These are phyloP conservation scores for Lepidurus couesii DNA, from an alignment of 1,140 invertebrate species.

Conservation along the genomic window DNA sequence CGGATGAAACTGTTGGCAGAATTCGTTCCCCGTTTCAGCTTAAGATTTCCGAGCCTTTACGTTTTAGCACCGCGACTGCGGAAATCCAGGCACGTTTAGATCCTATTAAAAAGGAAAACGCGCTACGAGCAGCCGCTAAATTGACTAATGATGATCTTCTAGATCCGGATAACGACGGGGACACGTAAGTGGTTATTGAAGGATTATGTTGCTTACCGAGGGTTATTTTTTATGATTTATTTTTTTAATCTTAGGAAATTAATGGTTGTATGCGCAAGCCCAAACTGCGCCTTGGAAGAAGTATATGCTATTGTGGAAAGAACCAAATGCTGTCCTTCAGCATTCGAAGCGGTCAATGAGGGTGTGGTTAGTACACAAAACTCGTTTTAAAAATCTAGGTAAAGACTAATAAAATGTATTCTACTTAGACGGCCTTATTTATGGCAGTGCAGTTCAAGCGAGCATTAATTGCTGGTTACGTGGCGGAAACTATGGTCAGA, in stretches of 20 bases:
- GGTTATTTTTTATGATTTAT: not conserved
- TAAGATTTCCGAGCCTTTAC: not conserved
- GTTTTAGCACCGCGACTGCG: not conserved
- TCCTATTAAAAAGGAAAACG: slow-evolving; percentile 21
- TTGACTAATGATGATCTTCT: not conserved
- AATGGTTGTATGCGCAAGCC: slow-evolving; percentile 32
- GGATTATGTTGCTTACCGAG: not conserved
- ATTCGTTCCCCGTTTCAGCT: not conserved
- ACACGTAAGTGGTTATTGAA: slow-evolving; percentile 27
- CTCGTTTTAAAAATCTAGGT: not conserved
- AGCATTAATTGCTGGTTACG: slow-evolving; percentile 29
- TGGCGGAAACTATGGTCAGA: slow-evolving; percentile 32
- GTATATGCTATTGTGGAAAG: slow-evolving; percentile 29
- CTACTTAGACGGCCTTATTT: slow-evolving; percentile 30
- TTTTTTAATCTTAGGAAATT: slow-evolving; percentile 10
- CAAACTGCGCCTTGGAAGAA: slow-evolving; percentile 27
- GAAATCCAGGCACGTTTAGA: slow-evolving; percentile 22
- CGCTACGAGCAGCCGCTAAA: slow-evolving; percentile 25
- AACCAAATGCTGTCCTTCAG: slow-evolving; percentile 1
- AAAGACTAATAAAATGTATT: not conserved
- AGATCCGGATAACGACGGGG: slow-evolving; percentile 29
- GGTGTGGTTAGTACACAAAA: slow-evolving; percentile 1
- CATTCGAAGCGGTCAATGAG: not conserved
- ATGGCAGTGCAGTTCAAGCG: slow-evolving; percentile 25
- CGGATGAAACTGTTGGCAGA: not conserved